Evolutionary conservation across 2,113 vertebrate genomes (phyloP).

Genomic region (Gymnobelideus leadbeateri): DNA sequence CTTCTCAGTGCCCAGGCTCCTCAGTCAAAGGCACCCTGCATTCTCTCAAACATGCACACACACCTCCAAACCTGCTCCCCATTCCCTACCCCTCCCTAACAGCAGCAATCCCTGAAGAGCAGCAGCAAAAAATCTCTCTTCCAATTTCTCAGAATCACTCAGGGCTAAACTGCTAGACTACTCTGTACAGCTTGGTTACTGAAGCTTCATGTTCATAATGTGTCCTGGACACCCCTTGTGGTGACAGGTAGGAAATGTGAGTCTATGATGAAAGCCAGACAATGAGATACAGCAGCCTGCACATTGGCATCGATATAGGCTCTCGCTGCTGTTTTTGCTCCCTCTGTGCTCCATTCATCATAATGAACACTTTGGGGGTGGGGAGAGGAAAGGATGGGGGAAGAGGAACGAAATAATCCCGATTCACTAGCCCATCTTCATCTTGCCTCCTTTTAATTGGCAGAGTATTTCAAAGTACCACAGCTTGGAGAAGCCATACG

Average conservation of each 20-base stretch:
- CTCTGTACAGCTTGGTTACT: constrained; percentile 52
- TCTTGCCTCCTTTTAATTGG: constrained; percentile 23
- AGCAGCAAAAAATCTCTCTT: constrained; percentile 53
- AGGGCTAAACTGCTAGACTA: constrained; percentile 47
- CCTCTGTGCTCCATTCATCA: constrained; percentile 41
- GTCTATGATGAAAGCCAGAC: constrained; percentile 64
- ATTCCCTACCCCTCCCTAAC: constrained; percentile 50
- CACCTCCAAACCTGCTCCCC: constrained; percentile 67
- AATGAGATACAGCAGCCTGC: constrained; percentile 57
- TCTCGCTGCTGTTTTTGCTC: constrained; percentile 14
- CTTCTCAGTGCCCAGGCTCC: constrained; percentile 63
- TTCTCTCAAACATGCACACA: constrained; percentile 51
- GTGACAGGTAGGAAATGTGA: constrained; percentile 77
- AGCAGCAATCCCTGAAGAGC: constrained; percentile 66
- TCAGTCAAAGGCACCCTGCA: constrained; percentile 73
- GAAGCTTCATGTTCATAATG: constrained; percentile 49
- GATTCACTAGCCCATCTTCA: constrained; percentile 48
- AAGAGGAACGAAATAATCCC: neutral
- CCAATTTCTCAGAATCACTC: constrained; percentile 49
- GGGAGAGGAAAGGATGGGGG: neutral
- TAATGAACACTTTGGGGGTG: constrained; percentile 56
- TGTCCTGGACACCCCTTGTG: constrained; percentile 77
- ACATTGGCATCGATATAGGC: constrained; percentile 55
- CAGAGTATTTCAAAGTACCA: constrained; percentile 22
- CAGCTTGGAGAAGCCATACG: neutral